Conservation (phyloP, 1,140 invertebrate genomes). For the Drosophila grimshawi region DNA sequence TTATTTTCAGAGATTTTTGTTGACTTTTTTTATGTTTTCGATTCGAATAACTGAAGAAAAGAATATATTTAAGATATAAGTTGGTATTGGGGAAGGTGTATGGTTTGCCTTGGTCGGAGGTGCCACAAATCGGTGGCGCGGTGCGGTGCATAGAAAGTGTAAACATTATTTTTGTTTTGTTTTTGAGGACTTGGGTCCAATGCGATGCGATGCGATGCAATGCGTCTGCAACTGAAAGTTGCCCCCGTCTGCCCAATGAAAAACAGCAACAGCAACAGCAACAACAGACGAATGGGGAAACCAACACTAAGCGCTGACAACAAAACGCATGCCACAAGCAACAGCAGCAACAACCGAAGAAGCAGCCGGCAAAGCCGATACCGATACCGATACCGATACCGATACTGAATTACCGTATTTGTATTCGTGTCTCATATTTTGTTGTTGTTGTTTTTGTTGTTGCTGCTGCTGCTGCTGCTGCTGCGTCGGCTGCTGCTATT, state of each 20-base stretch:
- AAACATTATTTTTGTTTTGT: constrained; percentile 51
- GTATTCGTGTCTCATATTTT: constrained; percentile 43
- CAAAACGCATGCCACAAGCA: constrained; percentile 46
- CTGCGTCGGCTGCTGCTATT: constrained; percentile 8
- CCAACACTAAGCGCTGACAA: constrained; percentile 27
- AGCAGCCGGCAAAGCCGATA: constrained; percentile 25
- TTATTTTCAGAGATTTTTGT: too few relatives aligned
- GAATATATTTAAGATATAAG: too few relatives aligned
- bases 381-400: constrained; percentile 29
- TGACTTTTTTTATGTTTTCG: too few relatives aligned
- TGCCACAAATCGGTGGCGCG: constrained; percentile 13
- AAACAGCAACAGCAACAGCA: constrained; percentile 53
- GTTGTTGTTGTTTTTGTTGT: constrained; percentile 20
- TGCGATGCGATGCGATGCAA: background rate
- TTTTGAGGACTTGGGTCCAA: constrained; percentile 64
- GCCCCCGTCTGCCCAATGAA: constrained; percentile 64
- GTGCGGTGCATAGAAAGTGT: constrained; percentile 72
- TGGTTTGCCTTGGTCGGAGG: background rate
- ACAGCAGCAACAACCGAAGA: constrained; percentile 20
- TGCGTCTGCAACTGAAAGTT: constrained; percentile 44
- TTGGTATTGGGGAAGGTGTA: background rate
- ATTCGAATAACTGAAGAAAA: too few relatives aligned
- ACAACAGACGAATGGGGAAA: constrained; percentile 56
- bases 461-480: constrained; percentile 11
- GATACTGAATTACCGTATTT: constrained; percentile 30